A percentile compares a stretch with the other conserved stretches of the same genome.
Evolutionary conservation across 2,797 vertebrate genomes (phyloP).

Genomic region (Champsocephalus gunnari): DNA sequence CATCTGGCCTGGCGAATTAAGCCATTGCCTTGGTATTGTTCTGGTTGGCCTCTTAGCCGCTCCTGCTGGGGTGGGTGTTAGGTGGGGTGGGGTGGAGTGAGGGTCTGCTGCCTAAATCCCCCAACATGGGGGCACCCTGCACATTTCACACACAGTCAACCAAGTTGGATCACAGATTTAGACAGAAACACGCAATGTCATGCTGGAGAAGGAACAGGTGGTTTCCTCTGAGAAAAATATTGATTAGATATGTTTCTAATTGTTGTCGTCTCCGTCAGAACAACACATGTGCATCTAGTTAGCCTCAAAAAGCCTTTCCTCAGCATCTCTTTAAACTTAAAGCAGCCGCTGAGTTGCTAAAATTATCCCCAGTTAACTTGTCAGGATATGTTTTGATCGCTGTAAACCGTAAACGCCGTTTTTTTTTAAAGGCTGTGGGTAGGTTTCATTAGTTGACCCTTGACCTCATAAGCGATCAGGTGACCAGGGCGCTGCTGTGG

Average conservation of each 20-base stretch:
- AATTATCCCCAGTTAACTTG: slow-evolving; percentile 28
- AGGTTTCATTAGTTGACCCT: slow-evolving; percentile 76
- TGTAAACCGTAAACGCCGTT: slow-evolving; percentile 44
- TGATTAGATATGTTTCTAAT: slow-evolving; percentile 7
- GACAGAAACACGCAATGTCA: background rate
- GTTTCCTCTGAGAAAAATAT: background rate
- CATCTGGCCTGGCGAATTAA: slow-evolving; percentile 79
- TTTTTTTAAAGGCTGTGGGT: slow-evolving; percentile 47
- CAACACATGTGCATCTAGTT: background rate
- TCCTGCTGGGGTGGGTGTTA: slow-evolving; percentile 64
- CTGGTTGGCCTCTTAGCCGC: slow-evolving; percentile 67
- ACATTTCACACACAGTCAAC: slow-evolving; percentile 63
- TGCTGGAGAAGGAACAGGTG: background rate
- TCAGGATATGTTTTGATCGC: slow-evolving; percentile 23
- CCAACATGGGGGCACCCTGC: slow-evolving; percentile 50
- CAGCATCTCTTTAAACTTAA: slow-evolving; percentile 10
- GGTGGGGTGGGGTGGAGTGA: slow-evolving; percentile 37
- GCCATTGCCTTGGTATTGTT: slow-evolving; percentile 80
- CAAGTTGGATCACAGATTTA: slow-evolving; percentile 33
- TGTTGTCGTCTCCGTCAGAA: background rate
- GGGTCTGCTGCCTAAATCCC: slow-evolving; percentile 61
- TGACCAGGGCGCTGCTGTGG: slow-evolving; percentile 74
- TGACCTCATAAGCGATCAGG: slow-evolving; percentile 77
- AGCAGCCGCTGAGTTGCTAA: slow-evolving; percentile 21
- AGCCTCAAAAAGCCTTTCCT: background rate